Evolutionary conservation across 2,113 vertebrate genomes (phyloP).

Genomic region (Notothenia rossii): DNA sequence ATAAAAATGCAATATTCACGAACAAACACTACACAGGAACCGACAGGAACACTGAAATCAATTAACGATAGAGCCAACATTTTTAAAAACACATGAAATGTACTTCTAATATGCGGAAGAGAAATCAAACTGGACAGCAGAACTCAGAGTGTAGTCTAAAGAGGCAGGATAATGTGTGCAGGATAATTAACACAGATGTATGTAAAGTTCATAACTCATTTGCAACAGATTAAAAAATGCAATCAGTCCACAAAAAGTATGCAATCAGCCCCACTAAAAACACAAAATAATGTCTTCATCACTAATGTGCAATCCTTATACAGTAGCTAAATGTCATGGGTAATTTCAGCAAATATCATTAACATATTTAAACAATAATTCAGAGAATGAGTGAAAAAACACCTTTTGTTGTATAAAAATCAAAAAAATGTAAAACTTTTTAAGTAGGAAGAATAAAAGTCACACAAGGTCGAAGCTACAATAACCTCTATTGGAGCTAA

Average conservation of each 20-base stretch:
- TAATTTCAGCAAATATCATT: neutral
- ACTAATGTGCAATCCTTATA: neutral
- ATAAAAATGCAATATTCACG: neutral
- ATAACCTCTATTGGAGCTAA: neutral
- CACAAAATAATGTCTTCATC: conserved; percentile 3
- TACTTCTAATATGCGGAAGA: neutral
- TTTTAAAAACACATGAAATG: neutral
- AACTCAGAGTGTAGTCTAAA: neutral
- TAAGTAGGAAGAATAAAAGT: no score
- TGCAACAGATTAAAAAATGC: neutral
- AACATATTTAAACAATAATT: neutral
- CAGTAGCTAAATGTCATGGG: neutral
- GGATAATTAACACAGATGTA: neutral
- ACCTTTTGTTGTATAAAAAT: neutral
- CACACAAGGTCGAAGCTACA: neutral
- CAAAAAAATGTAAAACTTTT: neutral
- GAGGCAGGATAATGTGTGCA: neutral
- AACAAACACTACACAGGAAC: neutral
- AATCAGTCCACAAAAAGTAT: neutral
- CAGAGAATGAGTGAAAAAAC: neutral
- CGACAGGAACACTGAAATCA: no score
- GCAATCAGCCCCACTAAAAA: neutral
- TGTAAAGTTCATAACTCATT: neutral
- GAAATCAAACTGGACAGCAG: neutral
- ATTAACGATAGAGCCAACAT: neutral